phyloP scores from a whole-genome alignment of 2,888 invertebrate genomes.

The Hemaris fuciformis region DNA sequence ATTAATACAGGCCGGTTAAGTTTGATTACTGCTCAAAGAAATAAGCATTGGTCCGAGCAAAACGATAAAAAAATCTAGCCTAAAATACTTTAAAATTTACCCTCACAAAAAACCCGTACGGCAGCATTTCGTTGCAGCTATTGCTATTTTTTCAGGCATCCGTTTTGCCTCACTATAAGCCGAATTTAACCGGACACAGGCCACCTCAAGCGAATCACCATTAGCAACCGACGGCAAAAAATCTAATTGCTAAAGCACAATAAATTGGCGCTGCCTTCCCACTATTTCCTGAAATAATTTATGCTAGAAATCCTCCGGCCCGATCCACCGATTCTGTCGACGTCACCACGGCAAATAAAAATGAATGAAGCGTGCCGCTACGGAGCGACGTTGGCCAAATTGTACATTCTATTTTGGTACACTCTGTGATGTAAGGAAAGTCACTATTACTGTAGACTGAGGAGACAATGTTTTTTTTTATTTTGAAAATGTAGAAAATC shows the following conservation, averaged over 20 bases:
- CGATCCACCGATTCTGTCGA: background rate
- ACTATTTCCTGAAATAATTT: background rate
- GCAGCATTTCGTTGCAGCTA: too few relatives aligned
- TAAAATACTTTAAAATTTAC: too few relatives aligned
- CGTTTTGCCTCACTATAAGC: too few relatives aligned
- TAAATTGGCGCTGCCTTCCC: background rate
- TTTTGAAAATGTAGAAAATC: too few relatives aligned
- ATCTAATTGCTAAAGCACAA: background rate
- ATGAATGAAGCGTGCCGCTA: background rate
- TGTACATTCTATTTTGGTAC: background rate
- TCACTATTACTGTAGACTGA: background rate
- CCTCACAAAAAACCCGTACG: too few relatives aligned
- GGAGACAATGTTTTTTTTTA: too few relatives aligned
- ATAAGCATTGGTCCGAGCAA: too few relatives aligned
- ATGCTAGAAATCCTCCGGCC: background rate
- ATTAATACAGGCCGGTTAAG: too few relatives aligned
- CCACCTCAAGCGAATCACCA: background rate
- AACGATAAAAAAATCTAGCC: too few relatives aligned
- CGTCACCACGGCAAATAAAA: conserved; percentile 1
- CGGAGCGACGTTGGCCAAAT: background rate
- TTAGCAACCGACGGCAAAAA: background rate
- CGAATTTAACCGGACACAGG: background rate
- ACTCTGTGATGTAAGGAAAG: too few relatives aligned
- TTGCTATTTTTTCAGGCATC: too few relatives aligned
- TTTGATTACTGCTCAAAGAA: too few relatives aligned